Base-by-base conservation (phyloP, 1,140 invertebrate species). In the Drosophila yakuba region DNA sequence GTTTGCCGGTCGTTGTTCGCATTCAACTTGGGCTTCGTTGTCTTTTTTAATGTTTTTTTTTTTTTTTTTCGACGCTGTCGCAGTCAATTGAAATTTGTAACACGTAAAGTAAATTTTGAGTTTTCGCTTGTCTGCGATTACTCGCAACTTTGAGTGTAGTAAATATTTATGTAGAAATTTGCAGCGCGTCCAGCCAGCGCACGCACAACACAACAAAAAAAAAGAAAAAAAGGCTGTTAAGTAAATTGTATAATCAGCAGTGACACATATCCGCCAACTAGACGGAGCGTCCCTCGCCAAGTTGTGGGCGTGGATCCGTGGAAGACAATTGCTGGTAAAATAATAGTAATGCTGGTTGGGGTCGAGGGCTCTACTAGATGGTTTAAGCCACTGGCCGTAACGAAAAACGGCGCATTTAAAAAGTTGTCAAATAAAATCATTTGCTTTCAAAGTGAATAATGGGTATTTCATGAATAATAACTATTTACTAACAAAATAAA, bases 181-280 rank as follows among this genome's bases (percentile, higher is more conserved):
- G 51, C 52, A 57, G 35, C 38, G 45, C 58, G 35, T 32, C 28
- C 38, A 62, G 44, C 59, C 23, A 35, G 36, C 23, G 14, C 48
- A 38, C 55, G 41, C 47, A 38, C 20, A 51, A 20, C 20, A 20
- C 20, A 20, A 1, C 1, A 20, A 20, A 20, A 20, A 20, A 20
- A 20, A 20, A 20, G 23, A 51, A 61, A 52, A 52, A 52, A 41
- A 43, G 15, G 2, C n/a, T n/a, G 55, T 48, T 60, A 59, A 74
- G 66, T 71, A 63, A 59, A 71, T 75, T 75, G 59, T 71, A 75
- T 71, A 75, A 75, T 75, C 66, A 63, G 59, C 67, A 75, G 66
- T 75, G 73, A 75, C 73, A 75, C 73, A 75, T 75, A 62, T 75
- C 66, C 73, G 73, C 48, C 36, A 54, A 56, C 38, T 56, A 59